These are phyloP conservation scores for Heliconius melpomene DNA, from an alignment of 1,140 invertebrate species.

Conservation along the genomic window DNA sequence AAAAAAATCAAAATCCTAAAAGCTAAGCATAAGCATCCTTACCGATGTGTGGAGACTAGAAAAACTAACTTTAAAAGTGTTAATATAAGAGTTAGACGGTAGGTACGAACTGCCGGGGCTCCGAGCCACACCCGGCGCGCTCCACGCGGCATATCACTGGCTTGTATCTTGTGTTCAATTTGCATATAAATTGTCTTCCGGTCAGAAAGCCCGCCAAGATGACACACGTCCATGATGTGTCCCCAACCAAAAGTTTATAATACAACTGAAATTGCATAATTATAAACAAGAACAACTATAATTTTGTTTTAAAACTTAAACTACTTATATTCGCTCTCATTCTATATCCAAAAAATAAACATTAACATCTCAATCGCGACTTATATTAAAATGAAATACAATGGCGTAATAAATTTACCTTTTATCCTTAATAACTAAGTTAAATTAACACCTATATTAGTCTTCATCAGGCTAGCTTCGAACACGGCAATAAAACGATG, in stretches of 20 bases:
- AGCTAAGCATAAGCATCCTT: too few relatives aligned
- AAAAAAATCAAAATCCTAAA: too few relatives aligned
- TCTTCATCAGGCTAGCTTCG: conserved; percentile 70
- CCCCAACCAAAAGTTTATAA: conserved; percentile 47
- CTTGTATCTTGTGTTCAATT: conserved; percentile 77
- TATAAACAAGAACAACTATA: conserved; percentile 9
- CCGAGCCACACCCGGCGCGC: conserved; percentile 45
- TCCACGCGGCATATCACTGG: conserved; percentile 58
- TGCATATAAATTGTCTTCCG: conserved; percentile 80
- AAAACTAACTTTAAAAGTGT: conserved; percentile 74
- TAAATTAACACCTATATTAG: conserved; percentile 77
- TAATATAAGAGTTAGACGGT: conserved; percentile 54
- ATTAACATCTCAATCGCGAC: not conserved
- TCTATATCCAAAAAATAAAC: not conserved
- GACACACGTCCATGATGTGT: conserved; percentile 67
- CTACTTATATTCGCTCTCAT: not conserved
- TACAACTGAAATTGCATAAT: conserved; percentile 37
- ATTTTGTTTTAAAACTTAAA: not conserved
- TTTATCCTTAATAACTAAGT: conserved; percentile 65
- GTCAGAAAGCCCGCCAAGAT: conserved; percentile 71
- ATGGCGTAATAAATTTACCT: conserved; percentile 61
- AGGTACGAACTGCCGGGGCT: conserved; percentile 2
- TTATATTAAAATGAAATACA: conserved; percentile 31
- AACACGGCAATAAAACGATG: conserved; percentile 73
- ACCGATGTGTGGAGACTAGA: not conserved